Evolutionary conservation across 2,888 invertebrate genomes (phyloP), one percentile per base, ranked within the genome.

Genomic region (Eupithecia subumbrata): DNA sequence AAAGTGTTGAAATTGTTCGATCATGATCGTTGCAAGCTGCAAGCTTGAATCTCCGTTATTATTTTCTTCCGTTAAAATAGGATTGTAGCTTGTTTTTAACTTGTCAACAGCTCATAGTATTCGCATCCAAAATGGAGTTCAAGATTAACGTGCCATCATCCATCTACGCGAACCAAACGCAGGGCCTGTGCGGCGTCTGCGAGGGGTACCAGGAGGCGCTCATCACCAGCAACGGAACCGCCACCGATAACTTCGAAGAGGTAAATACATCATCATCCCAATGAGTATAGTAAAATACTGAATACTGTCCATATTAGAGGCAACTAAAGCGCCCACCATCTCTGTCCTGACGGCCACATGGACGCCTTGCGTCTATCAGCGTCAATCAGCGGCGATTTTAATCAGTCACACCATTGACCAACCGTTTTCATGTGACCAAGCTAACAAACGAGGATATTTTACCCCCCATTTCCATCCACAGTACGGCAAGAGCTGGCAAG

Each of bases 161-260:
- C 79, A 92, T 96, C 74, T 98, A 97, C 89, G 95, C 95, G 60
- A 96, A 96, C 78, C 96, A 95, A 79, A 96, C 97, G 73, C 97
- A 98, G 88, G 98, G 98, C 1, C 93, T 98, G 2, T 98, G 98
- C 88, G 98, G 98, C 71, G 96, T 97, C 80, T 97, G 97, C 86
- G 96, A 96, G 70, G 96, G 96, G 0, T 93, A 96, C 83, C 90
- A 93, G 5, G 92, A 95, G 0, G 94, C 96, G 68, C 90, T 97
- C n/a, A 85, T 92, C 77, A 94, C 93, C 69, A 94, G 95, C 78
- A 89, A 94, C 60, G 96, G 96, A 0, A 90, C 92, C 7, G 79
- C 92, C 76, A 93, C 97, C 71, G 94, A 96, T 30, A 91, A 96
- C 84, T 89, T 96, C 87, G 81, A 94, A 84, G 79, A 95, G 96